Evolutionary conservation across 2,113 vertebrate species (phyloP), one percentile per base, ranked within the genome.

Genomic region (Okapia johnstoni): DNA sequence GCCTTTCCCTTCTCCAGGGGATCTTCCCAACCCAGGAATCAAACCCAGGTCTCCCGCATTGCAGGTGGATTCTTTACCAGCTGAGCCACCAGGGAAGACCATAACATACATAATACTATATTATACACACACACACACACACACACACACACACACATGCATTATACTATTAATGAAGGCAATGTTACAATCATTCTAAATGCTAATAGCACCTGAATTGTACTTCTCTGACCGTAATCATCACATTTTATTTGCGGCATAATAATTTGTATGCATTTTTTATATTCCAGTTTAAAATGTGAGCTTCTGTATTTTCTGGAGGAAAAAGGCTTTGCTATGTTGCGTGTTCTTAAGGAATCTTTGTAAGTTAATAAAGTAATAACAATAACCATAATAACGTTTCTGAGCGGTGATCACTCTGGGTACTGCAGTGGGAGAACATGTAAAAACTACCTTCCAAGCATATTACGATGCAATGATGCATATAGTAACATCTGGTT

Each of bases 141-240:
- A 14, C 2, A 25, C 13, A 15, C 12, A 30, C 7, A n/a, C n/a
- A 40, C 5, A 6, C 2, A 3, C 2, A 33, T 0, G 4, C 21
- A 21, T 7, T 76, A 43, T 43, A 43, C 36, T 14, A 26, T 21
- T 43, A 43, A 14, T 26, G 21, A 43, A 76, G 70, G 36, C 70
- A 43, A 76, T 23, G 14, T 14, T 7, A 25, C 36, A 76, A 23
- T 26, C 23, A 14, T 76, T 76, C 70, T 15, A 43, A 76, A 25
- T 43, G 36, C 70, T 13, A 13, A 43, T 3, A 26, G 70, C 6
- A 76, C 36, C 23, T 43, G 23, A 43, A 21, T 73, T 73, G 36
- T 73, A 25, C 70, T 43, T 73, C 36, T 25, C 70, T 25, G 21
- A 73, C 21, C 11, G 10, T 36, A 70, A 70, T 12, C 66, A 73